phyloP scores from a whole-genome alignment of 2,888 invertebrate genomes.

The Thalpophila matura region DNA sequence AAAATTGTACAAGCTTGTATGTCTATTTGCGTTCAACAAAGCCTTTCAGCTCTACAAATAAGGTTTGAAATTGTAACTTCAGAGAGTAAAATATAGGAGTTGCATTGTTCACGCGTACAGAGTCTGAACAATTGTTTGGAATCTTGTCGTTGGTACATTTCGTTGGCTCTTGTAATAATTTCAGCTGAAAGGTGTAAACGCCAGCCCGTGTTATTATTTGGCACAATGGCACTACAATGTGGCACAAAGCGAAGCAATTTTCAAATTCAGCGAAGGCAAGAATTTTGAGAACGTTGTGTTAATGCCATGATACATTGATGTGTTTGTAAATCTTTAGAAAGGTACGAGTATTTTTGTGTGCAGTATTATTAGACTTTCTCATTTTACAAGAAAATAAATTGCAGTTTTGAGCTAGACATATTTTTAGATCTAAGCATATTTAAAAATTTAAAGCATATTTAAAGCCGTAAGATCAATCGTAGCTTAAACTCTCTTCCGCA shows the following conservation, averaged over 20 bases:
- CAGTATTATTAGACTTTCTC: neutral
- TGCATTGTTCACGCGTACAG: conserved; percentile 34
- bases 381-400: neutral
- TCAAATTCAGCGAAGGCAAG: conserved; percentile 33
- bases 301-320: conserved; percentile 43
- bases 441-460: too few species aligned
- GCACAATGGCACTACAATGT: conserved; percentile 49
- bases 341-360: neutral
- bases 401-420: neutral
- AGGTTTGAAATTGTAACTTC: conserved; percentile 21
- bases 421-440: neutral
- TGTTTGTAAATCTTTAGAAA: conserved; percentile 7
- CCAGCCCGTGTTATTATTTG: conserved; percentile 57
- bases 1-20: conserved; percentile 18
- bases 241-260: conserved; percentile 35
- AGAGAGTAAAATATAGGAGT: neutral
- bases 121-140: conserved; percentile 57
- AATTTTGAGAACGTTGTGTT: conserved; percentile 45
- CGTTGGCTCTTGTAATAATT: conserved; percentile 56
- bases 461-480: too few species aligned
- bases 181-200: conserved; percentile 58
- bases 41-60: conserved; percentile 14
- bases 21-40: conserved; percentile 22
- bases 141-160: conserved; percentile 61
- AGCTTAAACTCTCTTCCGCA: too few species aligned